Conservation (phyloP, 2,113 vertebrate genomes). For the Nestor notabilis region DNA sequence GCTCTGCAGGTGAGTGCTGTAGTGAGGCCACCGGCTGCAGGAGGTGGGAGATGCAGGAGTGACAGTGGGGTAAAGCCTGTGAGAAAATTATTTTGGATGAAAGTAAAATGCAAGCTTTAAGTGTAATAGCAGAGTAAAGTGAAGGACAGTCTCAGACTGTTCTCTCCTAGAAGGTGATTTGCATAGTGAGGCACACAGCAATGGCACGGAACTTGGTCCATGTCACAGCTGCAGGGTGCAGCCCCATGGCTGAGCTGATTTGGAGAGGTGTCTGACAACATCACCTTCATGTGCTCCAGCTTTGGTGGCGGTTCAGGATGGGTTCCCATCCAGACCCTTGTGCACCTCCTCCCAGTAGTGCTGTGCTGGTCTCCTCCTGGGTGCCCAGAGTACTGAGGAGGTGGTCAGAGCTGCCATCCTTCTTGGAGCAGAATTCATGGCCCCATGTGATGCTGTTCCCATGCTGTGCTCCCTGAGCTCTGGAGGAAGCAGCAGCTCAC, state of each 20-base stretch:
- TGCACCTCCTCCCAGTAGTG: neutral
- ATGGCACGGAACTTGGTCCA: accelerated
- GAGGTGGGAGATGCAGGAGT: neutral
- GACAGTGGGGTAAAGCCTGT: neutral
- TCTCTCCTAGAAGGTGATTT: neutral
- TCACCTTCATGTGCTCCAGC: neutral
- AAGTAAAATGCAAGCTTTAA: neutral
- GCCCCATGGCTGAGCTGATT: neutral
- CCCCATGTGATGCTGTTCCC: neutral
- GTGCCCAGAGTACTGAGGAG: neutral
- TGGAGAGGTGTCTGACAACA: neutral
- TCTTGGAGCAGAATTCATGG: accelerated
- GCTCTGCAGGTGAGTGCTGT: neutral
- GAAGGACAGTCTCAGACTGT: neutral
- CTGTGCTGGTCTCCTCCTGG: neutral
- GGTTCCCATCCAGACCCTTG: neutral
- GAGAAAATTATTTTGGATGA: neutral
- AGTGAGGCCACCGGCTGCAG: accelerated
- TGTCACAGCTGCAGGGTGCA: neutral
- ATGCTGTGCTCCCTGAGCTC: neutral
- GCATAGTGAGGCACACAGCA: no score
- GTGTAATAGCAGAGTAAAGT: neutral
- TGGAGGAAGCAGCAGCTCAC: accelerated
- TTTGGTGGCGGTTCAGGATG: neutral
- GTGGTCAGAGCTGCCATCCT: neutral